These are phyloP conservation scores for Bombus balteatus DNA, from an alignment of 1,140 invertebrate species.

Conservation along the genomic window DNA sequence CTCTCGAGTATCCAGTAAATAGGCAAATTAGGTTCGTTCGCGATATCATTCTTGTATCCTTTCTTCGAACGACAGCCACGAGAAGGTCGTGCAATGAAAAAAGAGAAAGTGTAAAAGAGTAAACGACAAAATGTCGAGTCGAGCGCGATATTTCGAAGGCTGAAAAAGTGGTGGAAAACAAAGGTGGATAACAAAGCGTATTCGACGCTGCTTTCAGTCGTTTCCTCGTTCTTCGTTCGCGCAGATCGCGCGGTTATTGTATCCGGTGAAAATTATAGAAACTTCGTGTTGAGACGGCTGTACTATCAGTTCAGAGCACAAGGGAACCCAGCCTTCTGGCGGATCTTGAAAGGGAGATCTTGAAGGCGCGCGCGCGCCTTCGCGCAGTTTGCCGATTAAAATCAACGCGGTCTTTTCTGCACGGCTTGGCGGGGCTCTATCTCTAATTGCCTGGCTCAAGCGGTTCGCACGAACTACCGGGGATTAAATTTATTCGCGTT, in stretches of 20 bases:
- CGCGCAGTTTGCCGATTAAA: conserved; percentile 57
- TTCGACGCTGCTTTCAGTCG: no score
- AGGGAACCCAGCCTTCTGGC: conserved; percentile 3
- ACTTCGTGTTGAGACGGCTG: conserved; percentile 69
- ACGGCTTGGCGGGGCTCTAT: conserved; percentile 9
- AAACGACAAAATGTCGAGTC: no score
- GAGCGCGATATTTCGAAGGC: no score
- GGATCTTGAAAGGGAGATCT: conserved; percentile 15
- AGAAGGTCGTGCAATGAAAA: background rate
- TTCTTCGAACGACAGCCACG: background rate
- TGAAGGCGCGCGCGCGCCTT: background rate
- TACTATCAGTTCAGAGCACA: conserved; percentile 15
- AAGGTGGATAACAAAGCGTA: no score
- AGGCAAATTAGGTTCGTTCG: conserved; percentile 70
- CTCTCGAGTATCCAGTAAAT: conserved; percentile 57
- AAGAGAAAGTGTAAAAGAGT: background rate
- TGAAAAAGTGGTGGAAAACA: no score
- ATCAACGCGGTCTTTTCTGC: conserved; percentile 41
- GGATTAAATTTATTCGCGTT: conserved; percentile 32
- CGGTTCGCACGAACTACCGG: background rate
- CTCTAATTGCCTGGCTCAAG: conserved; percentile 33
- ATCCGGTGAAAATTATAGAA: conserved; percentile 76
- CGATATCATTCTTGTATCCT: background rate
- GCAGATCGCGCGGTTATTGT: conserved; percentile 63
- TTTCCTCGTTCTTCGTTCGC: background rate